Conservation (phyloP, 2,888 invertebrate species). For the Tenthredo scrophulariae region DNA sequence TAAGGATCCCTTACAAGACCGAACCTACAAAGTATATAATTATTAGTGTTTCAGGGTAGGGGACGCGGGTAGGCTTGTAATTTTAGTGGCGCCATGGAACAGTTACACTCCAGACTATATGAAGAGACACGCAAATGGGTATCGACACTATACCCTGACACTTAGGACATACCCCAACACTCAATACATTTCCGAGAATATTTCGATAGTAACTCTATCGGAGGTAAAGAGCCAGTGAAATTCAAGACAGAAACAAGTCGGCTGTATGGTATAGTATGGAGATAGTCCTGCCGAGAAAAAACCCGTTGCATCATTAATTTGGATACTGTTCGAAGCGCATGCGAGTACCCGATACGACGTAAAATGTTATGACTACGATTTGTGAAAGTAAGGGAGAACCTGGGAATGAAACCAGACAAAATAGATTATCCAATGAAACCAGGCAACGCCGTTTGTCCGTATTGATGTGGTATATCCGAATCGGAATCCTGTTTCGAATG, state of each 20-base stretch:
- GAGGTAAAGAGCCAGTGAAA: too few relatives aligned
- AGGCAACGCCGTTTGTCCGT: conserved; percentile 60
- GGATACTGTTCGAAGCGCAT: neutral
- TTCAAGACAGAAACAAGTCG: neutral
- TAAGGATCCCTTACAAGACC: conserved; percentile 51
- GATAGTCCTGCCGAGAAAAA: neutral
- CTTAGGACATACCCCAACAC: neutral
- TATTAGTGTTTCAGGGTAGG: conserved; percentile 66
- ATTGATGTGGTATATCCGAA: conserved; percentile 60
- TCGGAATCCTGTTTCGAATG: conserved; percentile 66
- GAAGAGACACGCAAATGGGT: conserved; percentile 75
- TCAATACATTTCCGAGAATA: neutral
- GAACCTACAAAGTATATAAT: conserved; percentile 72
- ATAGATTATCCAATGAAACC: conserved; percentile 65
- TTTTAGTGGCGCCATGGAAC: conserved; percentile 76
- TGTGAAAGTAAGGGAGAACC: neutral
- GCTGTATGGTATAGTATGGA: neutral
- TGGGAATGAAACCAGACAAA: conserved; percentile 60
- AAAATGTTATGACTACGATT: conserved; percentile 12
- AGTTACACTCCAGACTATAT: conserved; percentile 65
- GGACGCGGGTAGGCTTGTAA: conserved; percentile 76
- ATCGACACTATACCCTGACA: conserved; percentile 8
- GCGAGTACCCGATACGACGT: neutral
- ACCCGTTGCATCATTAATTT: neutral
- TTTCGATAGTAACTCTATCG: neutral